These are phyloP conservation scores for Galago senegalensis DNA, from an alignment of 2,797 vertebrate species.

Conservation along the genomic window DNA sequence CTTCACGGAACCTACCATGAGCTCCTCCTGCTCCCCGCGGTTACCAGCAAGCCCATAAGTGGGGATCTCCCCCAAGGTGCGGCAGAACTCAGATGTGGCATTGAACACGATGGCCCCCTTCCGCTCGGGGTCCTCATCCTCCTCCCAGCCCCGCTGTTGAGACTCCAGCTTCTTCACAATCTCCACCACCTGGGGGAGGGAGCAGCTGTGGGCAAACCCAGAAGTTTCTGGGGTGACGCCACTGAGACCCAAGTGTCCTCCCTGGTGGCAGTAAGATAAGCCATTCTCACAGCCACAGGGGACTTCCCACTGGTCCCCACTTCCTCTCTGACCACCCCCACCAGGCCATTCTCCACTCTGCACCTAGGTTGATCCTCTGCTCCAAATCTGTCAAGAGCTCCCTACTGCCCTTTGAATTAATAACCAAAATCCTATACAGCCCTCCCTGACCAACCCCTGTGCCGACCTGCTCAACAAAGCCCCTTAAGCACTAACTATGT, in stretches of 20 bases:
- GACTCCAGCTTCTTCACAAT: slow-evolving; percentile 87
- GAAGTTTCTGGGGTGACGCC: slow-evolving; percentile 57
- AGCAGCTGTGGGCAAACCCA: slow-evolving; percentile 68
- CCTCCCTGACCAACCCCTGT: not conserved
- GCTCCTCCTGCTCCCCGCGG: slow-evolving; percentile 96
- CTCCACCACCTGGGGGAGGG: slow-evolving; percentile 89
- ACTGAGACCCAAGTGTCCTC: not conserved
- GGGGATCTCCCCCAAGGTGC: slow-evolving; percentile 96
- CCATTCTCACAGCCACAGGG: not conserved
- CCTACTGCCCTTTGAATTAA: not conserved
- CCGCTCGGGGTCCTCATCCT: slow-evolving; percentile 91
- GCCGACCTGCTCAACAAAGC: not conserved
- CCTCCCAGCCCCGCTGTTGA: slow-evolving; percentile 82
- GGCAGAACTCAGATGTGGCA: slow-evolving; percentile 96
- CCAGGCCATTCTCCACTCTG: not conserved
- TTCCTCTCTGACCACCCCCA: not conserved
- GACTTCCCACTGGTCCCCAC: not conserved
- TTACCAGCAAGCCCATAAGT: slow-evolving; percentile 96
- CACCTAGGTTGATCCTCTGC: not conserved
- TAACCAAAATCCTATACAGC: not conserved
- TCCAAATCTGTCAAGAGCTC: not conserved
- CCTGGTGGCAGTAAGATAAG: not conserved
- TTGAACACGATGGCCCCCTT: slow-evolving; percentile 96
- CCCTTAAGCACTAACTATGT: not conserved
- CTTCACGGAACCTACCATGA: slow-evolving; percentile 90